phyloP scores from a whole-genome alignment of 1,140 invertebrate genomes.

The Notospermus geniculatus region DNA sequence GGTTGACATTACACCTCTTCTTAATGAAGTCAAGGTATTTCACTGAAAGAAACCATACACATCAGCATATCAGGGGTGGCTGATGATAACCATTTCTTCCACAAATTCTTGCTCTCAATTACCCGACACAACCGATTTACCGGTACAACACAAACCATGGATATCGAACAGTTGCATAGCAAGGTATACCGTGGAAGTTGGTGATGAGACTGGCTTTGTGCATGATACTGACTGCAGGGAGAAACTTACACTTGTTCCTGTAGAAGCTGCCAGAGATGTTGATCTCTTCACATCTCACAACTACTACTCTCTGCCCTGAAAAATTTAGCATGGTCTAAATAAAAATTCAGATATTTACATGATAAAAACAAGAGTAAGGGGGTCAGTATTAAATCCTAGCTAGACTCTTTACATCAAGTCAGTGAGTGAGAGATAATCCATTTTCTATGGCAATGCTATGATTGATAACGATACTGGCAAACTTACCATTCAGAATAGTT shows the following conservation, averaged over 20 bases:
- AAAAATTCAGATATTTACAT: not conserved
- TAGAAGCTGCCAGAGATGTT: slow-evolving; percentile 99
- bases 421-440: too few species aligned
- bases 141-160: not conserved
- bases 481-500: slow-evolving; percentile 77
- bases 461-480: not conserved
- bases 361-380: too few species aligned
- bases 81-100: too few species aligned
- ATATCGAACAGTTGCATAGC: not conserved
- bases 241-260: slow-evolving; percentile 71
- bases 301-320: slow-evolving; percentile 61
- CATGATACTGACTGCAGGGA: slow-evolving; percentile 15
- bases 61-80: not conserved
- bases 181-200: too few species aligned
- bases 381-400: too few species aligned
- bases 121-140: not conserved
- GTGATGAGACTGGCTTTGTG: slow-evolving; percentile 12
- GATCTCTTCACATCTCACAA: slow-evolving; percentile 91
- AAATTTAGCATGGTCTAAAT: slow-evolving; percentile 18
- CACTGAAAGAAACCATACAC: slow-evolving; percentile 66
- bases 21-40: slow-evolving; percentile 96
- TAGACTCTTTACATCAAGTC: too few species aligned
- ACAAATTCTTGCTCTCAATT: not conserved
- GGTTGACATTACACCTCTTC: slow-evolving; percentile 98
- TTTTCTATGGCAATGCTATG: too few species aligned